Base-by-base conservation (phyloP, 2,888 invertebrate species). In the Meiosimyza decipiens region DNA sequence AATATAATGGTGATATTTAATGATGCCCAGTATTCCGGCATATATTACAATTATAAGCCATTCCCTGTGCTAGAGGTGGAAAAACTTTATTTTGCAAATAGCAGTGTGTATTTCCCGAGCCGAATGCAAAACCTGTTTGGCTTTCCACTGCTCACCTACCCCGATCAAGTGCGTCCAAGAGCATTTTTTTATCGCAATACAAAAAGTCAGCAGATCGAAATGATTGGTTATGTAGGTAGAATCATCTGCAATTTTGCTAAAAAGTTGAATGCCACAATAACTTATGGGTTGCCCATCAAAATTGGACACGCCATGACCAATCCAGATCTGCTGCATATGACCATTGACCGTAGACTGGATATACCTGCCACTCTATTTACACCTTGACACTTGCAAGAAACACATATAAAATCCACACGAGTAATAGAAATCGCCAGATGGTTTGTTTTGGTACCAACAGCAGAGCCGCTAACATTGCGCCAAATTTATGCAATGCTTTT, bases 1-100 rank as follows among this genome's bases (percentile, higher is more conserved):
- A 80, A 80, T 74, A 76, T 79, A 59, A 0, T 59, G 22, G 13
- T 59, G 2, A 40, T 70, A 47, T 70, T 70, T 9, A 71, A 33
- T 6, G 67, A 75, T 18, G 71, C 49, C 12, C 9, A 71, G 1
- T 2, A n/a, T 13, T 59, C 67, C 3, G 9, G 49, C 6, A 33
- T 68, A 6, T 59, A 81, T 15, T 77, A 81, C 52, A 81, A 78
- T 28, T 82, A 75, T 62, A 65, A 9, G 9, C 40, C 40, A 40
- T 40, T 40, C 9, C 40, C 40, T 40, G 40, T 9, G 9, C 40
- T 40, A 1, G 9, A 40, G 9, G 9, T 40, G 6, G 40, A 40
- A 40, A 40, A 40, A 40, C 40, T 40, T 40, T 9, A 9, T 7
- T 40, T 40, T 9, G 40, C 40, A 9, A 40, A 40, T 40, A 40